These are phyloP conservation scores for Lanistes nyassanus DNA, from an alignment of 1,140 invertebrate species.

Conservation along the genomic window DNA sequence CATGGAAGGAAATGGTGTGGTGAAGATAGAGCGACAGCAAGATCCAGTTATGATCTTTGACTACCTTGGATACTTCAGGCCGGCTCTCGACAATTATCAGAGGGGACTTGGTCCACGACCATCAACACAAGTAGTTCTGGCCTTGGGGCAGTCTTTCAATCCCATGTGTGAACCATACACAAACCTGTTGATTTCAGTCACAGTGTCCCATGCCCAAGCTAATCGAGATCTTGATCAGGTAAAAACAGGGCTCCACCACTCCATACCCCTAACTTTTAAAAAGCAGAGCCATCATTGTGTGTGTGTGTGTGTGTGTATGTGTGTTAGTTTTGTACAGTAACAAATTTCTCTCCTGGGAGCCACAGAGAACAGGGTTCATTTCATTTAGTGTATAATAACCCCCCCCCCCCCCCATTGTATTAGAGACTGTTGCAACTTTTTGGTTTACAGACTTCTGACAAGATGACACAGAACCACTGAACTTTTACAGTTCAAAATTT, in stretches of 20 bases:
- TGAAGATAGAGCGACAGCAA: conserved; percentile 13
- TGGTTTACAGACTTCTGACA: too few relatives aligned
- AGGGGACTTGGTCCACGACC: conserved; percentile 34
- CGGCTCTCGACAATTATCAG: conserved; percentile 30
- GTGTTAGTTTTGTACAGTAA: too few relatives aligned
- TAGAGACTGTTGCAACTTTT: too few relatives aligned
- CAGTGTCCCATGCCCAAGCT: conserved; percentile 33
- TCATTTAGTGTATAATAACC: too few relatives aligned
- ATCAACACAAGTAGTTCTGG: conserved; percentile 35
- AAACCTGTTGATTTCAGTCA: conserved; percentile 39
- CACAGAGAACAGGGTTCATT: too few relatives aligned
- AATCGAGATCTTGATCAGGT: conserved; percentile 32
- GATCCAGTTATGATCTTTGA: conserved; percentile 38
- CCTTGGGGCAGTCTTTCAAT: conserved; percentile 43
- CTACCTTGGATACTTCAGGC: conserved; percentile 35
- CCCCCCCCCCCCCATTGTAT: too few relatives aligned
- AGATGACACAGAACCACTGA: too few relatives aligned
- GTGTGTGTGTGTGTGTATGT: too few relatives aligned
- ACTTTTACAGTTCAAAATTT: too few relatives aligned
- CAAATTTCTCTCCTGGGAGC: too few relatives aligned
- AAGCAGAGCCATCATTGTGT: too few relatives aligned
- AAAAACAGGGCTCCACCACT: conserved; percentile 17
- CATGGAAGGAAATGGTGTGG: neutral
- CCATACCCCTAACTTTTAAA: too few relatives aligned
- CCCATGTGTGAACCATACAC: conserved; percentile 21